A percentile compares a stretch with the other conserved stretches of the same genome.
Conservation (phyloP, 2,797 vertebrate genomes). For the Sebastiscus tertius region DNA sequence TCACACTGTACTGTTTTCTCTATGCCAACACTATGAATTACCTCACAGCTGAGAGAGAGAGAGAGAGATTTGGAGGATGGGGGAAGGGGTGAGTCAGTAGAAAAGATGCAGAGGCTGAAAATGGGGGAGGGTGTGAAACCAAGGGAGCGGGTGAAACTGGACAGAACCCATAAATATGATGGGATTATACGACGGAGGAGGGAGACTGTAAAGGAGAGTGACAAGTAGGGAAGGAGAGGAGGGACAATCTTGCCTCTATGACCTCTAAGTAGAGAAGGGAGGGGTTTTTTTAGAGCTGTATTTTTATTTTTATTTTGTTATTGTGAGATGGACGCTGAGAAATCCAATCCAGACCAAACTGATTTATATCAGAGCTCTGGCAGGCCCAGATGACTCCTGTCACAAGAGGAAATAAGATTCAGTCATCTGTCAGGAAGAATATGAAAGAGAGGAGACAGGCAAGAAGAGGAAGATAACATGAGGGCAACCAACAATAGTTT, state of each 20-base stretch:
- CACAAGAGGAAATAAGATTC: conserved; percentile 61
- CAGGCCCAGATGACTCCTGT: conserved; percentile 59
- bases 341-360: conserved; percentile 54
- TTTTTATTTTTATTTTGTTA: conserved; percentile 2
- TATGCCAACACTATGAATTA: conserved; percentile 1
- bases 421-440: conserved; percentile 52
- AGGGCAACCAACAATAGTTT: background rate
- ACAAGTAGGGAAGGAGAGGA: conserved; percentile 5
- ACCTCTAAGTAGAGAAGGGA: conserved; percentile 25
- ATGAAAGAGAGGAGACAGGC: background rate
- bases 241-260: conserved; percentile 12
- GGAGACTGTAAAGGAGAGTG: conserved; percentile 9
- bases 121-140: conserved; percentile 28
- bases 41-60: conserved; percentile 20
- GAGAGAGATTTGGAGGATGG: conserved; percentile 24
- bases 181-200: conserved; percentile 34
- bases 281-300: conserved; percentile 4
- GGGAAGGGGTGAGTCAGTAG: conserved; percentile 21
- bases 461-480: background rate
- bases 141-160: conserved; percentile 25
- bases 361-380: conserved; percentile 54
- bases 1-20: conserved; percentile 42
- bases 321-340: conserved; percentile 24
- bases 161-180: conserved; percentile 46
- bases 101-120: conserved; percentile 23